Evolutionary conservation across 2,113 vertebrate genomes (phyloP).

Genomic region (Apodemus speciosus): DNA sequence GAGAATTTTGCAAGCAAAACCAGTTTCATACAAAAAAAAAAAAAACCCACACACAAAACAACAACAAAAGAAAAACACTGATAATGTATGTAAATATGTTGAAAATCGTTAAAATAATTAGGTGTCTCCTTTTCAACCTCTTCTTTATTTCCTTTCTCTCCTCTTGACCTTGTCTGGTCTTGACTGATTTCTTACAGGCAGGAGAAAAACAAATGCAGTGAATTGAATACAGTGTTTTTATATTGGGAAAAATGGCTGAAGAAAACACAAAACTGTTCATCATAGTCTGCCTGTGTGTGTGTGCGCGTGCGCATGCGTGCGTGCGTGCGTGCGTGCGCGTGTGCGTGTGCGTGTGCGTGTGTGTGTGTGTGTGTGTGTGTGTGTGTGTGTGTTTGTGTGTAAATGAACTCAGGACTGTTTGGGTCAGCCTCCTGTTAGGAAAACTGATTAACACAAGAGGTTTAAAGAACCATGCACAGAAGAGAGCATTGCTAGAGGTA

Average conservation of each 20-base stretch:
- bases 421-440: not conserved
- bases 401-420: not conserved
- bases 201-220: not conserved
- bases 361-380: not conserved
- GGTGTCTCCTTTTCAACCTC: not conserved
- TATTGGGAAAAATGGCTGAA: not conserved
- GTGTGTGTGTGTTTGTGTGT: not conserved
- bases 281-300: not conserved
- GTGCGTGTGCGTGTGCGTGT: not conserved
- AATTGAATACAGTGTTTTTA: not conserved
- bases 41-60: no score
- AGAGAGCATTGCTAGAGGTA: not conserved
- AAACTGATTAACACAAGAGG: not conserved
- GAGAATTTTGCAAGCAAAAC: constrained; percentile 29
- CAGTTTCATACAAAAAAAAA: constrained; percentile 15
- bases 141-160: no score
- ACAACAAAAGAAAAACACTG: no score
- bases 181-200: not conserved
- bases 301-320: not conserved
- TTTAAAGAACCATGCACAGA: not conserved
- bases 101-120: constrained; percentile 46
- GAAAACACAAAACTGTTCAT: not conserved
- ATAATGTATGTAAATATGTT: constrained; percentile 12
- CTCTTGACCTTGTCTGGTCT: not conserved
- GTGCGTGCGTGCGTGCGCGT: no score